Evolutionary conservation across 1,140 invertebrate genomes (phyloP), one percentile per base, ranked within the genome.

Genomic region (Hycleus cichorii): DNA sequence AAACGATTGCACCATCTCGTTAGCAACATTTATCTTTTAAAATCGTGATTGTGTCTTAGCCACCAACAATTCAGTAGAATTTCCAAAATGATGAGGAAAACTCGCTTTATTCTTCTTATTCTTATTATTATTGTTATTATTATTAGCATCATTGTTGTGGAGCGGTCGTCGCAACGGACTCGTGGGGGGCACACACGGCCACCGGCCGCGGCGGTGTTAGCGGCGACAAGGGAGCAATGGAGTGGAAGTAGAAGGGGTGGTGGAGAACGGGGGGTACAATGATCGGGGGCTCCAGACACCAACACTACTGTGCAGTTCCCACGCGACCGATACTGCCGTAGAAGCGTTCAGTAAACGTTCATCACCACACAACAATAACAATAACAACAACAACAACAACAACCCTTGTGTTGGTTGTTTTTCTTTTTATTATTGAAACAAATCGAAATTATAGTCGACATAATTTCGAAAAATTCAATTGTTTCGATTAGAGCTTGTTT

Each of bases 281-380:
- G 52, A 39, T 47, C 47, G 50, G 48, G 61, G 58, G 46, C 47
- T 38, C 53, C 58, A 63, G 62, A 63, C 62, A 32, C 32, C 18
- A 32, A 32, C 32, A 63, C 62, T 63, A 63, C 62, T 59, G 62
- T 63, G 62, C 62, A 63, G 62, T 63, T 63, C 62, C 62, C 62
- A 63, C 62, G 62, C 62, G 58, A 55, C 56, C 47, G 52, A 39
- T 57, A 51, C 61, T 51, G 46, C 47, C 32, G 55, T 53, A 47
- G 61, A 63, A 63, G 62, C 62, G 51, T 57, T 48, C 57, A 47
- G 60, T 62, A 59, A 62, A 63, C 56, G 60, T 52, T 63, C 62
- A 48, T 49, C 49, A 32, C 32, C 49, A 49, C 48, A 54, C 59
- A 12, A 12, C 12, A 18, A 18, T 18, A 18, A 12, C 12, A 12